Conservation (phyloP, 1,140 invertebrate species). For the Drusus annulatus region DNA sequence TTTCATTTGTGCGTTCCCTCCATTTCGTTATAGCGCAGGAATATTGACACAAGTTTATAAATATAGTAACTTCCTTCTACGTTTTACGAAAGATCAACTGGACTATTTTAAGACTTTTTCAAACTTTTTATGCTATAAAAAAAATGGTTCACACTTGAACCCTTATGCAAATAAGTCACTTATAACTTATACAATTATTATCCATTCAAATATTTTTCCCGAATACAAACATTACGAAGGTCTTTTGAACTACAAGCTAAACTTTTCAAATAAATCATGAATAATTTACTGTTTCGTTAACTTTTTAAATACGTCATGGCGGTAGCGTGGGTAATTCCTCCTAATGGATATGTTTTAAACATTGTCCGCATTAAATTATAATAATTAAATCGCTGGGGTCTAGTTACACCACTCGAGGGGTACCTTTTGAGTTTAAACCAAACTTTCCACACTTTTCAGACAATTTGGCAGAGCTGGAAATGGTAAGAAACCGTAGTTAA, state of each 20-base stretch:
- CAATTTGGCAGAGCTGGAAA: background rate
- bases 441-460: background rate
- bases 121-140: no score
- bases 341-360: constrained; percentile 39
- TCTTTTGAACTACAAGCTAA: background rate
- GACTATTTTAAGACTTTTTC: no score
- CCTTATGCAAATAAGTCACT: no score
- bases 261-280: background rate
- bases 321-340: no score
- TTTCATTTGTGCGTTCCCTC: no score
- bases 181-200: no score
- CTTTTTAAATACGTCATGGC: background rate
- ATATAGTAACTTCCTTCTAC: no score
- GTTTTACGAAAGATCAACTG: no score
- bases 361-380: constrained; percentile 40
- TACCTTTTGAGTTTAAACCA: background rate
- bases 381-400: constrained; percentile 29
- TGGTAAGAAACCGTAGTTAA: background rate
- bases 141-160: no score
- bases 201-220: no score
- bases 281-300: background rate
- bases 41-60: no score
- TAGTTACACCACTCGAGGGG: background rate
- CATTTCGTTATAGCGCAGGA: no score
- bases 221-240: background rate